Conservation (phyloP, 2,888 invertebrate species). For the Steinernema scapterisci region DNA sequence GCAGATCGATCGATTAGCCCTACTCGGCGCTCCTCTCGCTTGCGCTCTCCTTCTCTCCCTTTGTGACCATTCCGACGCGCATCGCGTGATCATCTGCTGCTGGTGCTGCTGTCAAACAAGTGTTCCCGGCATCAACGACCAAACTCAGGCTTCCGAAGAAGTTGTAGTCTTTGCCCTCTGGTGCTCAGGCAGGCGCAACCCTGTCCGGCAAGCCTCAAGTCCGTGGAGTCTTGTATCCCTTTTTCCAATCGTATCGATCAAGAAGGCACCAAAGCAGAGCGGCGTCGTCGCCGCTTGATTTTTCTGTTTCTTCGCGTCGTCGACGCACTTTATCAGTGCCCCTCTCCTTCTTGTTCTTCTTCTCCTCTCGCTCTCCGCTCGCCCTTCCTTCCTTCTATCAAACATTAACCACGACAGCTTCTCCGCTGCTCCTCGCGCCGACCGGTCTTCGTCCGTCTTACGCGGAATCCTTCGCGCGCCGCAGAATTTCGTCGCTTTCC, state of each 20-base stretch:
- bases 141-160: not conserved
- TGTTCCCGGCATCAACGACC: not conserved
- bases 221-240: not conserved
- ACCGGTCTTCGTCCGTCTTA: conserved; percentile 6
- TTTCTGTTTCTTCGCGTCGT: conserved; percentile 20
- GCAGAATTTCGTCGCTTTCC: conserved; percentile 6
- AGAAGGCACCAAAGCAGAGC: not conserved
- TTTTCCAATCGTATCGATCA: conserved; percentile 24
- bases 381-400: not conserved
- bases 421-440: conserved; percentile 6
- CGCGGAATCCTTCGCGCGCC: conserved; percentile 14
- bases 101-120: not conserved
- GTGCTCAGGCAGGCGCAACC: not conserved
- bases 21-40: not conserved
- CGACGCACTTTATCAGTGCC: conserved; percentile 26
- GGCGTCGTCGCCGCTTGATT: conserved; percentile 3
- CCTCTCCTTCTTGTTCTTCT: not conserved
- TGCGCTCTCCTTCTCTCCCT: not conserved
- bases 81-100: not conserved
- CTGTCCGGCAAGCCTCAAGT: not conserved
- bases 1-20: conserved; percentile 1
- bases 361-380: not conserved
- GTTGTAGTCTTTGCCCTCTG: not conserved
- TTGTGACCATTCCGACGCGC: not conserved
- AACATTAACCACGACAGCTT: conserved; percentile 28